These are phyloP conservation scores for Brachyhypopomus occidentalis DNA, from an alignment of 2,113 vertebrate genomes.

Conservation along the genomic window DNA sequence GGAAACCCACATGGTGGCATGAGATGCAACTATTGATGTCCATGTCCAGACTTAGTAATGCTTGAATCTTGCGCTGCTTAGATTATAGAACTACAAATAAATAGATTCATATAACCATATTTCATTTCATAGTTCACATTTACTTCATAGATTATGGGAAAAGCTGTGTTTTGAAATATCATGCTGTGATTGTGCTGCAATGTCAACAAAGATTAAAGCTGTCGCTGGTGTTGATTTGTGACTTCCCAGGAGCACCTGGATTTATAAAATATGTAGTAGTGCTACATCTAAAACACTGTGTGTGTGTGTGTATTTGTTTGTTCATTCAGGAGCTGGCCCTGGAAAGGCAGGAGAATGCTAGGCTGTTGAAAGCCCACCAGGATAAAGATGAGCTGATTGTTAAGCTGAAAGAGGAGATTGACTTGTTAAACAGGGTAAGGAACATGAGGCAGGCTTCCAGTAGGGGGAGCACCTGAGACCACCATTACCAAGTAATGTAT, in stretches of 20 bases:
- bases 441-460: not conserved
- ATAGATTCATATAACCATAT: too few species aligned
- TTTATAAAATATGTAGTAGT: too few species aligned
- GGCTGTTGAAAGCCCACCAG: conserved; percentile 82
- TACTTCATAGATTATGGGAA: too few species aligned
- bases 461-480: not conserved
- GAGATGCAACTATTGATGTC: not conserved
- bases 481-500: too few species aligned
- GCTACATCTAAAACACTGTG: too few species aligned
- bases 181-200: too few species aligned
- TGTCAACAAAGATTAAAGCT: too few species aligned
- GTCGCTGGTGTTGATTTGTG: too few species aligned
- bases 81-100: not conserved
- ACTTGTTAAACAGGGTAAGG: conserved; percentile 95
- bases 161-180: too few species aligned
- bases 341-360: conserved; percentile 86
- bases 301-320: conserved; percentile 49
- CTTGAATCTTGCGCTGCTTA: not conserved
- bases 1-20: not conserved
- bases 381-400: conserved; percentile 92
- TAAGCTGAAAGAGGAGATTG: conserved; percentile 95
- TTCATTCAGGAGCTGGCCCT: conserved; percentile 82
- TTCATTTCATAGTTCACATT: too few species aligned
- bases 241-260: too few species aligned
- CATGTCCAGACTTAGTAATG: not conserved